Evolutionary conservation across 2,113 vertebrate genomes (phyloP).

Genomic region (Machaerirhynchus nigripectus): DNA sequence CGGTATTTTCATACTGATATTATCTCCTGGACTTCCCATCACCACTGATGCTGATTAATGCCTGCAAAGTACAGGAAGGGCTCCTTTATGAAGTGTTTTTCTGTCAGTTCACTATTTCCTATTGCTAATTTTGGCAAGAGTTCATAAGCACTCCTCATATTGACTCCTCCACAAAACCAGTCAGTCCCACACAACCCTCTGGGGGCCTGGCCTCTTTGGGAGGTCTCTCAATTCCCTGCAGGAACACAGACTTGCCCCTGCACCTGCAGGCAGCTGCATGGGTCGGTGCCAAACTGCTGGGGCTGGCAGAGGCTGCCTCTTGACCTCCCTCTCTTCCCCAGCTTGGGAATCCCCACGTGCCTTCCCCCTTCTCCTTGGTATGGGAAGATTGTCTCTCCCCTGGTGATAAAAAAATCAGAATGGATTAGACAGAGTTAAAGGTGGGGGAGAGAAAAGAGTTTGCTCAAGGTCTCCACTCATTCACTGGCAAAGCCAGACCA

Average conservation of each 20-base stretch:
- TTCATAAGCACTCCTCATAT: not conserved
- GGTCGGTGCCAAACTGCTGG: conserved; percentile 12
- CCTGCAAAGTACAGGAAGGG: not conserved
- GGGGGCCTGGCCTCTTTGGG: not conserved
- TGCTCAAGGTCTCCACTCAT: rapidly evolving
- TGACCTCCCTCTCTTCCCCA: not conserved
- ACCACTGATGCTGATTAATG: not conserved
- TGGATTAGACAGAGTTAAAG: not conserved
- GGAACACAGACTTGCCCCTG: not conserved
- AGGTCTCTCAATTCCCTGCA: not conserved
- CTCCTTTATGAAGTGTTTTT: not conserved
- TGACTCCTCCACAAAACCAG: not conserved
- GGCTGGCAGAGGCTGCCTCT: conserved; percentile 6
- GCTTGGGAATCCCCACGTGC: not conserved
- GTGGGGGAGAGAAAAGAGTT: not conserved
- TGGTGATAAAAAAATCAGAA: not conserved
- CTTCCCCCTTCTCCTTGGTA: not conserved
- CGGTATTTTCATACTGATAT: not conserved
- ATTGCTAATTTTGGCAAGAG: not conserved
- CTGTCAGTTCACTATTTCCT: not conserved
- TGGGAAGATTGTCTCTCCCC: not conserved
- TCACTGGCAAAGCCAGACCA: not conserved
- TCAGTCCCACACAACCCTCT: not conserved
- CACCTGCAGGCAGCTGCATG: not conserved
- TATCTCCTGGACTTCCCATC: not conserved